Evolutionary conservation across 2,888 invertebrate genomes (phyloP).

Genomic region (Venusia cambrica): DNA sequence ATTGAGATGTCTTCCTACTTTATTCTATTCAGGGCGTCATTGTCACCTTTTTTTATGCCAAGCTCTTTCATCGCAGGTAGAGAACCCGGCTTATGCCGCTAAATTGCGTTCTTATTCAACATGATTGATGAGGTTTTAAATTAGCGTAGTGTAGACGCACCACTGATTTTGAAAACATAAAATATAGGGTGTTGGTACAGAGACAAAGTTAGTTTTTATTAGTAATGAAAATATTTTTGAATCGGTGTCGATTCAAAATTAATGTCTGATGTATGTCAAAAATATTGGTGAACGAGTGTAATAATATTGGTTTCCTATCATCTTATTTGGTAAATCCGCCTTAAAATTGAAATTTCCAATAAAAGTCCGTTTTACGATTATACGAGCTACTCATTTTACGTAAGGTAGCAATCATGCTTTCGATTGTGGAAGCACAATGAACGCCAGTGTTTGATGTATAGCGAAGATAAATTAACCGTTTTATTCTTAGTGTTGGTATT

Average conservation of each 20-base stretch:
- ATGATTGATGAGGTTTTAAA: slow-evolving; percentile 71
- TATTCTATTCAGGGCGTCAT: slow-evolving; percentile 60
- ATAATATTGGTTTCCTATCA: slow-evolving; percentile 25
- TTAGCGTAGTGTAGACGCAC: slow-evolving; percentile 41
- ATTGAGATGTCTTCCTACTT: slow-evolving; percentile 72
- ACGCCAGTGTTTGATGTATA: slow-evolving; percentile 24
- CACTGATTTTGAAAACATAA: slow-evolving; percentile 27
- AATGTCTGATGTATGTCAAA: slow-evolving; percentile 7
- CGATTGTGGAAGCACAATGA: slow-evolving; percentile 24
- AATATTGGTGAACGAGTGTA: slow-evolving; percentile 14
- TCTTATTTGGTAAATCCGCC: slow-evolving; percentile 18
- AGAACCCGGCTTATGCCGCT: slow-evolving; percentile 49
- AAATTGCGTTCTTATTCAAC: slow-evolving; percentile 58
- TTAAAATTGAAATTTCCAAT: slow-evolving; percentile 37
- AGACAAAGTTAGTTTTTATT: too few relatives aligned
- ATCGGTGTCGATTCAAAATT: slow-evolving; percentile 6
- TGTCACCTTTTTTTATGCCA: slow-evolving; percentile 71
- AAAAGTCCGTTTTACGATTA: slow-evolving; percentile 40
- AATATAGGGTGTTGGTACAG: slow-evolving; percentile 45
- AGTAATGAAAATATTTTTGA: slow-evolving; percentile 5
- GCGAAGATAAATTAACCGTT: slow-evolving; percentile 46
- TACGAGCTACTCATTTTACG: slow-evolving; percentile 35
- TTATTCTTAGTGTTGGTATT: slow-evolving; percentile 50
- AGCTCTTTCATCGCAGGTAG: slow-evolving; percentile 55
- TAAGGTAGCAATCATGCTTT: slow-evolving; percentile 29